phyloP scores from a whole-genome alignment of 2,797 vertebrate genomes.

The Graptemys geographica region DNA sequence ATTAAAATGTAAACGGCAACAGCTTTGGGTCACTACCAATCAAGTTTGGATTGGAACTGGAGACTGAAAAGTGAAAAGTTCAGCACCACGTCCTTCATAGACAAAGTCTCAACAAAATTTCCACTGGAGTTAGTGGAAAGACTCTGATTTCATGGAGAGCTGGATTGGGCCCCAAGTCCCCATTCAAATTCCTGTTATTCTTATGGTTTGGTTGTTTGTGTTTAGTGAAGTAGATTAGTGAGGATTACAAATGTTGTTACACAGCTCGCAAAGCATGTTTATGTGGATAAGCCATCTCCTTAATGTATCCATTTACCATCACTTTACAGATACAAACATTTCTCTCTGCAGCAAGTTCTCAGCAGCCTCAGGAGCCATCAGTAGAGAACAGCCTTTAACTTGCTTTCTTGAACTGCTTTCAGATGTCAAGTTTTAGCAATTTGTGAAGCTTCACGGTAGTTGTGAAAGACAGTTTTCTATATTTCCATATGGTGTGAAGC shows the following conservation, averaged over 20 bases:
- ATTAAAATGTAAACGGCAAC: conserved; percentile 53
- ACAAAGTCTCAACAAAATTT: conserved; percentile 57
- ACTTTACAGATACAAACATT: accelerated
- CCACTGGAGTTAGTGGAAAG: not conserved
- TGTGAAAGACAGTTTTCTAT: conserved; percentile 16
- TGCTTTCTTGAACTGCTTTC: accelerated
- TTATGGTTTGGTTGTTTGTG: not conserved
- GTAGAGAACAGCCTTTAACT: not conserved
- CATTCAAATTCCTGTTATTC: not conserved
- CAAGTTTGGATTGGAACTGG: not conserved
- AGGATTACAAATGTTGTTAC: conserved; percentile 12
- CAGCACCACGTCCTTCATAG: not conserved
- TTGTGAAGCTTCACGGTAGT: not conserved
- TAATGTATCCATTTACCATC: not conserved
- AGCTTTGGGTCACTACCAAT: not conserved
- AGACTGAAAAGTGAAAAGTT: not conserved
- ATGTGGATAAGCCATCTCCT: not conserved
- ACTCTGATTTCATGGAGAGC: not conserved
- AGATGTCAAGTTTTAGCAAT: not conserved
- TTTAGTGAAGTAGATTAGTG: conserved; percentile 2
- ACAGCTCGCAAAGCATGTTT: accelerated
- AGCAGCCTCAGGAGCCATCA: not conserved
- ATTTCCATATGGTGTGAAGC: not conserved
- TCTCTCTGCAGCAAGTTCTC: not conserved
- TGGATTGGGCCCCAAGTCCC: not conserved